Conservation (phyloP, 1,140 invertebrate species). For the Caenorhabditis latens region DNA sequence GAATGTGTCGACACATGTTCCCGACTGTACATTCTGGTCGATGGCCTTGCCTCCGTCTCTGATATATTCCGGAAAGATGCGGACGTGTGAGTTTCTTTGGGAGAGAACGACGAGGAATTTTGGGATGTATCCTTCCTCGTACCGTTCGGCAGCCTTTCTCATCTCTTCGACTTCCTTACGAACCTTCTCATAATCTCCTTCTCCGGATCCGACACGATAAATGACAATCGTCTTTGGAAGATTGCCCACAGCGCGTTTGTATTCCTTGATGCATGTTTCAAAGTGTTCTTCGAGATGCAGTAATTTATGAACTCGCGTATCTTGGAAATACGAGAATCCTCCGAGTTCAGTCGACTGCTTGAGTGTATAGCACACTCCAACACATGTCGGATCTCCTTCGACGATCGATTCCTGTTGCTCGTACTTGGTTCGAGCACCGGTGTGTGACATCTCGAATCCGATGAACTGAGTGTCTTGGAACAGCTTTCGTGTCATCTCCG, state of each 20-base stretch:
- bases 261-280: not conserved
- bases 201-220: not conserved
- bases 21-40: not conserved
- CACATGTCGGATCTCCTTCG: not conserved
- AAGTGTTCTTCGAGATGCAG: not conserved
- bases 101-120: not conserved
- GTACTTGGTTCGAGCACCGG: not conserved
- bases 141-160: not conserved
- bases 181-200: not conserved
- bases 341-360: not conserved
- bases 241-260: not conserved
- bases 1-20: not conserved
- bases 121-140: not conserved
- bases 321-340: constrained; percentile 1
- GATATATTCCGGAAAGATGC: not conserved
- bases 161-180: not conserved
- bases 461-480: not conserved
- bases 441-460: constrained; percentile 7
- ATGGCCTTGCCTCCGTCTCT: not conserved
- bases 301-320: not conserved
- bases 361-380: not conserved
- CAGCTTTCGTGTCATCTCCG: not conserved
- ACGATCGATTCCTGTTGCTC: not conserved
- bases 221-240: not conserved
- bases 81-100: not conserved